Evolutionary conservation across 2,113 vertebrate species (phyloP), one percentile per base, ranked within the genome.

Genomic region (Sula dactylatra): DNA sequence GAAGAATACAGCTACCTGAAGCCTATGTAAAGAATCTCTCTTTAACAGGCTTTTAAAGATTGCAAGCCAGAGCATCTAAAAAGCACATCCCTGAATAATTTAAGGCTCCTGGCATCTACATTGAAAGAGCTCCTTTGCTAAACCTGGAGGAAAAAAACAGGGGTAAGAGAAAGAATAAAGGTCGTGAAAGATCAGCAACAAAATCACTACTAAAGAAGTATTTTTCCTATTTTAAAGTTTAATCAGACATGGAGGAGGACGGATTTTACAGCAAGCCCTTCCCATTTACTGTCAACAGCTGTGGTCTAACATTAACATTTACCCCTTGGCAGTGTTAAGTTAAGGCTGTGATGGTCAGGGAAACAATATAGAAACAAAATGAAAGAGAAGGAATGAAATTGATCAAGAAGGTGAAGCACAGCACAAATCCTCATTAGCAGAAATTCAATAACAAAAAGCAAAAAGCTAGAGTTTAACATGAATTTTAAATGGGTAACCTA

Each of bases 1-100:
- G 94, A 95, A 94, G 92, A 94, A 94, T 73, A 90, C 45, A 95
- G 84, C 91, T 95, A 97, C 95, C 97, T 96, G 95, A 96, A 97
- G 77, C 62, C 65, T 90, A 90, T 83, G 76, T 76, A 97, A 97
- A 96, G 93, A 94, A 94, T 94, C 88, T 94, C 81, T 93, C 81
- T 81, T 96, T 94, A 96, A 95, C 69, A 91, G 66, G 82, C 93
- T 58, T 92, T 77, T 80, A 97, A 95, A 96, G 95, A 96, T 50
- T 90, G 95, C 82, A 97, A 97, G 91, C 73, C 45, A 79, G 85
- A 97, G 55, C 72, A 94, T 91, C 79, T 96, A 94, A 95, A 93
- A 97, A 97, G 96, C 88, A 95, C 84, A 96, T 80, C 64, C 90
- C 90, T 97, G 91, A 97, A 93, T 91, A 94, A 86, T 88, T 97